Percentiles rank a stretch among this genome's conserved stretches.
phyloP scores from a whole-genome alignment of 2,113 vertebrate genomes.

The Thunnus maccoyii region DNA sequence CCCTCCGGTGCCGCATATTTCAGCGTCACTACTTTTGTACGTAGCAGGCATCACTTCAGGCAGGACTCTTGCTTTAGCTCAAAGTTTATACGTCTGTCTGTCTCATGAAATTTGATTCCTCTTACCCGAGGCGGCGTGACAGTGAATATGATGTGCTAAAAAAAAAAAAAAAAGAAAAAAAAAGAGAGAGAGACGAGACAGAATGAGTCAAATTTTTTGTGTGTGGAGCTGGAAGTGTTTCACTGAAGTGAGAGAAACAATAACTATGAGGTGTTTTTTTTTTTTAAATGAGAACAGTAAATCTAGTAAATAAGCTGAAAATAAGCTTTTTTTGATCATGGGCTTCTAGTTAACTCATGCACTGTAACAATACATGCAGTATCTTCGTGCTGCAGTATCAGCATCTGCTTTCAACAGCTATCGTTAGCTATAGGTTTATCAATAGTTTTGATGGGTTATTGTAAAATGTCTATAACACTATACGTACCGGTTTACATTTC shows the following conservation, averaged over 20 bases:
- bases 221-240: constrained; percentile 23
- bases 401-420: too few relatives aligned
- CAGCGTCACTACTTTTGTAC: constrained; percentile 9
- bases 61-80: constrained; percentile 44
- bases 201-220: constrained; percentile 24
- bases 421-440: too few relatives aligned
- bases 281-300: constrained; percentile 8
- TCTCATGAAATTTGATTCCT: constrained; percentile 60
- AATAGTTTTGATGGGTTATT: too few relatives aligned
- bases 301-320: not conserved
- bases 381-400: too few relatives aligned
- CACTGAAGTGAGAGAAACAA: constrained; percentile 26
- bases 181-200: constrained; percentile 22
- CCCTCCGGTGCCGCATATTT: constrained; percentile 40
- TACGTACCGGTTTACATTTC: too few relatives aligned
- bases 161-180: constrained; percentile 21
- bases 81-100: constrained; percentile 33
- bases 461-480: too few relatives aligned
- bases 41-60: constrained; percentile 50
- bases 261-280: constrained; percentile 4
- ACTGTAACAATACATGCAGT: not conserved
- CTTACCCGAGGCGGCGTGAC: constrained; percentile 28
- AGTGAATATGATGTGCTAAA: constrained; percentile 33
- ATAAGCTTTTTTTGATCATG: not conserved
- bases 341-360: not conserved